Evolutionary conservation across 2,797 vertebrate genomes (phyloP), one percentile per base, ranked within the genome.

Genomic region (Acanthurus tractus): DNA sequence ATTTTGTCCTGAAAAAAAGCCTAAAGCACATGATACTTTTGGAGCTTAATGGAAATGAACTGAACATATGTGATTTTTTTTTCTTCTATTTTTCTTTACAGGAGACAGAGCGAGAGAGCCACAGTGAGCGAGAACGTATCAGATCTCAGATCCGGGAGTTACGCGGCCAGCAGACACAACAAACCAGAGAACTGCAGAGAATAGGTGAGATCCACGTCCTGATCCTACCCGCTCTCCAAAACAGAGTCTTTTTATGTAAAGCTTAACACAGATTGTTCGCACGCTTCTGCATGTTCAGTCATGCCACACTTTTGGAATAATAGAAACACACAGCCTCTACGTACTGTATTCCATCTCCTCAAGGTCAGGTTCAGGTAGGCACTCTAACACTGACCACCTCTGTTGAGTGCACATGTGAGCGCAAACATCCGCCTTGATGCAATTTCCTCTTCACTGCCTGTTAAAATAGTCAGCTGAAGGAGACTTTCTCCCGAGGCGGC

Each of bases 61-160:
- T 70, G 13, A 74, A 23, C 50, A 10, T 42, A 42, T 80, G n/a
- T 76, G 20, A 20, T 49, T 74, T 36, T 65, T 85, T 40, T 50
- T 42, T 64, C 6, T 23, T 58, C 25, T 14, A 4, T 49, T 36
- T 7, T 44, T 20, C 56, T 61, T 8, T 49, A 62, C 87, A 97
- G 97, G 93, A 87, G 23, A 67, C 49, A 0, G 89, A 95, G 57
- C 90, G 0, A 67, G 94, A 93, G 6, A 83, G 86, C 14, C 54
- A 50, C 15, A 84, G 89, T 70, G 94, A 96, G 73, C 90, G 81
- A 78, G 89, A 95, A 20, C 81, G 38, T 0, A 57, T 88, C 74
- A 90, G 73, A 69, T 78, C 88, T 42, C 85, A 86, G 53, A 90
- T 86, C 79, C 93, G 62, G 83, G 94, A 95, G 53, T 82, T 93